Base-by-base conservation (phyloP, 1,140 invertebrate species). In the Drosophila takahashii region DNA sequence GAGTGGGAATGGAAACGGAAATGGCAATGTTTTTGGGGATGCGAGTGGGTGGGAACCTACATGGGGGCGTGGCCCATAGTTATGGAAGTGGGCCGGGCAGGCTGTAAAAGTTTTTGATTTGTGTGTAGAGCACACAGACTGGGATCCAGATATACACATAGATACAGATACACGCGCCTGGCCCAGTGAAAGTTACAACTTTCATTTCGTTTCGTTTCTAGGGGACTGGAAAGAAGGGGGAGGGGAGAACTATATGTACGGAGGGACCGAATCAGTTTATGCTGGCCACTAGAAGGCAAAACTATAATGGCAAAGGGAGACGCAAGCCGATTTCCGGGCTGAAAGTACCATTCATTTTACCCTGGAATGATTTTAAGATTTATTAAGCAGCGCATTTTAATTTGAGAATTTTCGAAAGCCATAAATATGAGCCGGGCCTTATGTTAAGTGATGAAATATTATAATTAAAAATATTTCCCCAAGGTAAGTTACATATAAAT, bases 41-140 rank as follows among this genome's bases (percentile, higher is more conserved):
- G 52, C 10, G 34, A 26, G 11, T 51, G 45, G 22, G 27, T 52
- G 42, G 54, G 57, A 45, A 53, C 8, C 13, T 59, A 71, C 56
- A 61, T 26, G 62, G 48, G 47, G 47, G 47, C 47, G 47, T 50
- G 22, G 45, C 32, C 18, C 42, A 41, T 65, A 65, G 61, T 67
- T 42, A 66, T 65, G 45, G 48, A 65, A 65, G 64, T 65, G 44
- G 39, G 41, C 16, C 41, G 61, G 52, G 67, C 22, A 57, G 54
- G 61, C 66, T 78, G 69, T 86, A 87, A 87, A 86, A 86, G 78
- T 85, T 87, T 85, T 85, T 85, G 81, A 85, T 85, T 85, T 85
- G 81, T 85, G 81, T 87, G 66, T 66, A 75, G 65, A 64, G 50
- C 64, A 62, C 61, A 57, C 62, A 71, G 65, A 67, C 56, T 36